Conservation (phyloP, 2,888 invertebrate species). For the Hypomecis atomaria region DNA sequence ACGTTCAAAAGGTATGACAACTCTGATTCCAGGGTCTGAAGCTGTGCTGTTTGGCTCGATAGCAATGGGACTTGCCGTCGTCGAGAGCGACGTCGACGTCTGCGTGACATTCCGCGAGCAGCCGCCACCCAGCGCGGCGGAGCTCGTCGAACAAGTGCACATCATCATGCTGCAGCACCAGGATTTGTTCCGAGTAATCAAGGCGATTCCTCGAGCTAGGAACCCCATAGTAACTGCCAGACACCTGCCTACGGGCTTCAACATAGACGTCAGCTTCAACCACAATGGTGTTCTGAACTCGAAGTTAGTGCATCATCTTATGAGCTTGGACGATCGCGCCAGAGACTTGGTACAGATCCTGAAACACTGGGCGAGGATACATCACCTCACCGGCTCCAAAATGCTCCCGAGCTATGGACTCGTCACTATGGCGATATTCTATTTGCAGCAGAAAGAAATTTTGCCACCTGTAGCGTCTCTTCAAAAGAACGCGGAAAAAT, state of each 20-base stretch:
- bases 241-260: conserved; percentile 17
- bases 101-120: conserved; percentile 6
- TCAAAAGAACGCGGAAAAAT: conserved; percentile 18
- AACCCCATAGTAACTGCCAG: background rate
- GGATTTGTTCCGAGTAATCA: background rate
- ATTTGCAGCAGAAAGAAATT: conserved; percentile 41
- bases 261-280: conserved; percentile 18
- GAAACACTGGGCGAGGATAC: conserved; percentile 26
- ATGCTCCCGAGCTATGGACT: conserved; percentile 27
- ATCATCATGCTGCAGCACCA: background rate
- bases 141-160: background rate
- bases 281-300: conserved; percentile 13
- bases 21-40: conserved; percentile 19
- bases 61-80: conserved; percentile 22
- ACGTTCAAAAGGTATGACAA: no score
- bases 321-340: conserved; percentile 16
- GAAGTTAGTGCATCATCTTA: conserved; percentile 10
- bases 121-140: background rate
- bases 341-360: conserved; percentile 13
- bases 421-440: conserved; percentile 41
- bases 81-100: conserved; percentile 26
- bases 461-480: conserved; percentile 28
- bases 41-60: conserved; percentile 20
- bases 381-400: conserved; percentile 1
- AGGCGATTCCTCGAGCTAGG: background rate